A percentile compares a stretch with the other conserved stretches of the same genome.
Conservation (phyloP, 2,797 vertebrate species). For the Betta splendens region DNA sequence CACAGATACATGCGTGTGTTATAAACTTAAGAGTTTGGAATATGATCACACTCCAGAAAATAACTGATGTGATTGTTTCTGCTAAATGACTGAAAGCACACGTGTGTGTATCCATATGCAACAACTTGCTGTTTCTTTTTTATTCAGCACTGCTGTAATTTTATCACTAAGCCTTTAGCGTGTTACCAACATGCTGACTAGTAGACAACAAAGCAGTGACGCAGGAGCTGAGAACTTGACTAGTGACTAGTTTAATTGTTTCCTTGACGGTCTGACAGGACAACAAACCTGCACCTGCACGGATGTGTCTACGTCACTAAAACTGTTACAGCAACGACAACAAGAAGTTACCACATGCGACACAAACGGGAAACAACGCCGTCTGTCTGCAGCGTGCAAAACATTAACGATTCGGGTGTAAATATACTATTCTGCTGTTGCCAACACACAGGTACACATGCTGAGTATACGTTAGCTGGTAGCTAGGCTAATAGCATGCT, state of each 20-base stretch:
- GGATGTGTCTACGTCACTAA: conserved; percentile 4
- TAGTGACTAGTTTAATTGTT: not conserved
- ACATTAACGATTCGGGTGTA: not conserved
- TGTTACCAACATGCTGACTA: not conserved
- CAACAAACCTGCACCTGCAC: not conserved
- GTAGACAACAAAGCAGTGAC: not conserved
- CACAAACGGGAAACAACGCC: conserved; percentile 16
- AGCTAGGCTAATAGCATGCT: conserved; percentile 33
- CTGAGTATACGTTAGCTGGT: no score
- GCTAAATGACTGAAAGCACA: no score
- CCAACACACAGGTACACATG: conserved; percentile 4
- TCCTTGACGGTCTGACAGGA: conserved; percentile 16
- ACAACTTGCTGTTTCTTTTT: no score
- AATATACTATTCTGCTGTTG: not conserved
- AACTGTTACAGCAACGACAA: conserved; percentile 20
- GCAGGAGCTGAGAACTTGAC: not conserved
- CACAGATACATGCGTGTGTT: not conserved
- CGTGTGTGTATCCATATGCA: no score
- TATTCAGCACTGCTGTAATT: no score
- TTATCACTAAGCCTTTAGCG: no score
- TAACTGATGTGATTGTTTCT: no score
- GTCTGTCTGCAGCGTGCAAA: conserved; percentile 1
- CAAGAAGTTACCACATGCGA: conserved; percentile 37
- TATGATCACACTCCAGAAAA: no score
- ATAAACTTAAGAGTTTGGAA: no score